Evolutionary conservation across 2,113 vertebrate genomes (phyloP).

Genomic region (Pteronura brasiliensis): DNA sequence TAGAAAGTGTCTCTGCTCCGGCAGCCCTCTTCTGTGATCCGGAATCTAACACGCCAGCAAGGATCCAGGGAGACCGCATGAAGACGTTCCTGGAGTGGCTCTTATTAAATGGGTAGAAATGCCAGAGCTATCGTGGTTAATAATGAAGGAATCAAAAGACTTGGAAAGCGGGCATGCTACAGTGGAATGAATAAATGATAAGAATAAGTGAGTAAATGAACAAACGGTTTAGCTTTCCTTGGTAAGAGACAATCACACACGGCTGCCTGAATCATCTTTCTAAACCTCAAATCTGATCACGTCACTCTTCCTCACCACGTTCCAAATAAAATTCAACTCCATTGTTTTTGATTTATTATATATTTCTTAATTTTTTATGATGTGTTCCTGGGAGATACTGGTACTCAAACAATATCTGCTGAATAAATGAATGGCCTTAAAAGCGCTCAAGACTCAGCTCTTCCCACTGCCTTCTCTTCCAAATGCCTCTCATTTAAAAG

Average conservation of each 20-base stretch:
- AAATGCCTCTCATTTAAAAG: conserved; percentile 1
- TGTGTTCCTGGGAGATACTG: background rate
- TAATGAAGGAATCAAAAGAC: background rate
- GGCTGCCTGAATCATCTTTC: background rate
- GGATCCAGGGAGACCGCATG: background rate
- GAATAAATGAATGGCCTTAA: background rate
- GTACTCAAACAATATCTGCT: background rate
- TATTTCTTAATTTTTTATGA: background rate
- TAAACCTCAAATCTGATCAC: background rate
- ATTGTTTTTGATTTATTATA: background rate
- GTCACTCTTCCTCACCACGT: background rate
- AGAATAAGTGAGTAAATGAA: background rate
- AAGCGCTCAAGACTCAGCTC: background rate
- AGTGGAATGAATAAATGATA: background rate
- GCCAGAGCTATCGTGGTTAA: background rate
- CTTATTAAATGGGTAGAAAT: background rate
- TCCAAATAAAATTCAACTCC: background rate
- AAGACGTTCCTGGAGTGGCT: background rate
- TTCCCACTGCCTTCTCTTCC: background rate
- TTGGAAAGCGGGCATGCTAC: background rate
- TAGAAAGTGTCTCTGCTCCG: background rate
- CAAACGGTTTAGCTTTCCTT: background rate
- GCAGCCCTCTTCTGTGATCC: background rate
- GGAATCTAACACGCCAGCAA: background rate
- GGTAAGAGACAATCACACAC: background rate